Percentiles rank a stretch among this genome's conserved stretches.
phyloP scores from a whole-genome alignment of 2,888 invertebrate genomes.

The Amphipyra berbera region DNA sequence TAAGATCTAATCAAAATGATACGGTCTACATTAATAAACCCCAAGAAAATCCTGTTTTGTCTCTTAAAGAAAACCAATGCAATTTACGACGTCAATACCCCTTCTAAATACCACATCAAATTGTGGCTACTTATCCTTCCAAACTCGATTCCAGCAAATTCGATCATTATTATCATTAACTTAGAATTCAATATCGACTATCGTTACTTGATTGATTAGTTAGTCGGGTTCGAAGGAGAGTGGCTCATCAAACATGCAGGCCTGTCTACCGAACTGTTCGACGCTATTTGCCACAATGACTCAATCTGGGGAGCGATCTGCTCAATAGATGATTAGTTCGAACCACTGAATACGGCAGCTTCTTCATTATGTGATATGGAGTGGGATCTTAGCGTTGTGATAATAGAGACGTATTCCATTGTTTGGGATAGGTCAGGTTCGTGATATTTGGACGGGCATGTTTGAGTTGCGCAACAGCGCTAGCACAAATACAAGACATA shows the following conservation, averaged over 20 bases:
- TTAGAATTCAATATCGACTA: constrained; percentile 25
- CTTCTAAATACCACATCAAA: constrained; percentile 38
- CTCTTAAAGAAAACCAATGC: too few species aligned
- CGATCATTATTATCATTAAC: constrained; percentile 13
- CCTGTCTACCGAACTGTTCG: constrained; percentile 28
- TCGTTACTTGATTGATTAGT: constrained; percentile 30
- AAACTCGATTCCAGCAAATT: not conserved
- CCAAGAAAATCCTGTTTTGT: too few species aligned
- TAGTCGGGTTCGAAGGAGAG: constrained; percentile 33
- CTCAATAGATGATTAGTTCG: constrained; percentile 37
- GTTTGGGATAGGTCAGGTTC: not conserved
- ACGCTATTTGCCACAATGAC: constrained; percentile 31
- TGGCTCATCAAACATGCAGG: constrained; percentile 56
- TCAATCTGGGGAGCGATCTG: constrained; percentile 37
- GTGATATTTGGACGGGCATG: too few species aligned
- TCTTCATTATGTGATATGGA: constrained; percentile 6
- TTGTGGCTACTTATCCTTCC: constrained; percentile 6
- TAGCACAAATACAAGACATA: too few species aligned
- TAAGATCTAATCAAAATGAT: too few species aligned
- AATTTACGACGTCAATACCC: constrained; percentile 4
- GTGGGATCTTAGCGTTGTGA: constrained; percentile 8
- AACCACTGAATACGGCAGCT: constrained; percentile 14
- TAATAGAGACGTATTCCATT: not conserved
- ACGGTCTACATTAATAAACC: too few species aligned
- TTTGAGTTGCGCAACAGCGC: too few species aligned